Conservation (phyloP, 1,140 invertebrate species). For the Rhopalosiphum maidis region DNA sequence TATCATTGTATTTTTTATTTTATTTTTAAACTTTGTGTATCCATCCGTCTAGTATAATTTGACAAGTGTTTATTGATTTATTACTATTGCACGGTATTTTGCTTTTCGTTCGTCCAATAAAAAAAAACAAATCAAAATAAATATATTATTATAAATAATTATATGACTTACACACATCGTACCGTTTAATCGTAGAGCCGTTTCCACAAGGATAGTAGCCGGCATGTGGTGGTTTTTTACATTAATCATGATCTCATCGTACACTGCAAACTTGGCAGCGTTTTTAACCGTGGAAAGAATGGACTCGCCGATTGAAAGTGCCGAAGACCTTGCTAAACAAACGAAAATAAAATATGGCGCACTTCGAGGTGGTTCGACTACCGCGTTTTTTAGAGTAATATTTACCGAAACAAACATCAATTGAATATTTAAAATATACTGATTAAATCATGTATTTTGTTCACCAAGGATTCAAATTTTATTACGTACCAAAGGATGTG, state of each 20-base stretch:
- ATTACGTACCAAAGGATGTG: conserved; percentile 92
- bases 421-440: neutral
- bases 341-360: conserved; percentile 97
- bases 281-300: conserved; percentile 96
- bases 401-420: neutral
- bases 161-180: neutral
- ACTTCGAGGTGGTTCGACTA: conserved; percentile 89
- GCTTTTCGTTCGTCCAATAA: neutral
- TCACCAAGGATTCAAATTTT: conserved; percentile 84
- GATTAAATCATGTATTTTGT: neutral
- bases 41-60: neutral
- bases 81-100: neutral
- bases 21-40: neutral
- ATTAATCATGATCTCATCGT: conserved; percentile 97
- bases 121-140: neutral
- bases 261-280: conserved; percentile 96
- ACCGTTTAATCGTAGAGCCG: conserved; percentile 69
- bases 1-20: neutral
- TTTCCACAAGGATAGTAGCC: conserved; percentile 88
- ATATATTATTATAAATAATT: neutral
- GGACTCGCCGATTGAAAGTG: conserved; percentile 94
- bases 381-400: conserved; percentile 87
- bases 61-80: neutral
- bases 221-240: conserved; percentile 98
- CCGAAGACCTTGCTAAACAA: conserved; percentile 95